Conservation (phyloP, 2,113 vertebrate species). For the Rhea pennata region DNA sequence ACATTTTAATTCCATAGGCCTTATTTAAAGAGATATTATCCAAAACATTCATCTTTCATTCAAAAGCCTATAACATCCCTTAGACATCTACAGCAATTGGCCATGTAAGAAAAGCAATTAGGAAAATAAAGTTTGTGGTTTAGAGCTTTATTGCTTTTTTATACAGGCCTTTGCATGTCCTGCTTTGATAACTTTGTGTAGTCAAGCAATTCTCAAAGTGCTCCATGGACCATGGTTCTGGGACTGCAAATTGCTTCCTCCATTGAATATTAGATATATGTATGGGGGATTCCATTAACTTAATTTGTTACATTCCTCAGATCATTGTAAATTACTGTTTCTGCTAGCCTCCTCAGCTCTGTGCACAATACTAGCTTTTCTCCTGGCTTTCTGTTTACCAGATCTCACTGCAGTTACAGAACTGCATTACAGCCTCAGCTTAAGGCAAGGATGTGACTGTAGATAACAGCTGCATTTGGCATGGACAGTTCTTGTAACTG, state of each 20-base stretch:
- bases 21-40: slow-evolving; percentile 10
- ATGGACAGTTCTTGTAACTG: neutral
- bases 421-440: neutral
- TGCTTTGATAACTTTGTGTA: neutral
- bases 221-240: neutral
- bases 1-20: neutral
- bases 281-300: neutral
- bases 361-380: neutral
- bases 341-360: neutral
- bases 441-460: neutral
- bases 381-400: neutral
- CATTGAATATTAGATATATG: neutral
- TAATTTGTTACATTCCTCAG: neutral
- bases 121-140: slow-evolving; percentile 26
- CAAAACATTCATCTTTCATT: neutral
- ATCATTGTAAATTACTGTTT: neutral
- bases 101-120: slow-evolving; percentile 45
- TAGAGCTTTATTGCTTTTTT: neutral
- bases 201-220: neutral
- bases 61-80: neutral
- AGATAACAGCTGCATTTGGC: neutral
- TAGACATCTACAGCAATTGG: slow-evolving; percentile 22
- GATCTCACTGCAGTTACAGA: neutral
- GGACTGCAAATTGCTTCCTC: neutral
- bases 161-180: neutral